Evolutionary conservation across 1,140 invertebrate genomes (phyloP), one percentile per base, ranked within the genome.

Genomic region (Camponotus pennsylvanicus): DNA sequence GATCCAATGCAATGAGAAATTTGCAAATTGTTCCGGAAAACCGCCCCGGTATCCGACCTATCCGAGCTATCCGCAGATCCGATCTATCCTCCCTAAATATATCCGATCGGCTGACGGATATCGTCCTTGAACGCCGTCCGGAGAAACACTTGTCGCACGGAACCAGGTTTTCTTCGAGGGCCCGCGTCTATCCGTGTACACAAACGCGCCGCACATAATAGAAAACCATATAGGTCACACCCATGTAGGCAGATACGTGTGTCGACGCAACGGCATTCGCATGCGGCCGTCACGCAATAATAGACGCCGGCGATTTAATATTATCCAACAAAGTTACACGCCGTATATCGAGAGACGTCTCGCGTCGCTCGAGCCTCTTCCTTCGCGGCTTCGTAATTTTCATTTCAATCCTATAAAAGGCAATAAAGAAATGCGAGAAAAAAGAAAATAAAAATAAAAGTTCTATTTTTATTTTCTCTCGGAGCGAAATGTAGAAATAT

Each of bases 211-310:
- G 27, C 69, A 83, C 18, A 52, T 83, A 83, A 83, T 83, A 55
- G 40, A 75, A 27, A 1, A 83, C 61, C 79, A 83, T 83, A 55
- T 83, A 73, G 69, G 79, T 83, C 79, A 83, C 69, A 83, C 69
- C 45, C 79, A 70, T 8, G 40, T 40, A 57, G 40, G 42, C 52
- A n/a, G 49, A 67, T 71, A 59, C 73, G 69, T 27, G 79, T 83
- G 79, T 83, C 79, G 40, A 83, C 55, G 70, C 79, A 79, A 8
- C 63, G 42, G 63, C 64, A 83, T 83, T 70, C 52, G 55, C 78
- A 42, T 13, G 8, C 27, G 55, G 37, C 27, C 55, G 79, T 83
- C 79, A 83, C 69, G 79, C 79, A 83, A 83, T 83, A 83, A 61
- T 75, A 83, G 21, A 69, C 15, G 40, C 27, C 27, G 69, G 69